phyloP scores from a whole-genome alignment of 1,140 invertebrate species.

The Melitaea cinxia region DNA sequence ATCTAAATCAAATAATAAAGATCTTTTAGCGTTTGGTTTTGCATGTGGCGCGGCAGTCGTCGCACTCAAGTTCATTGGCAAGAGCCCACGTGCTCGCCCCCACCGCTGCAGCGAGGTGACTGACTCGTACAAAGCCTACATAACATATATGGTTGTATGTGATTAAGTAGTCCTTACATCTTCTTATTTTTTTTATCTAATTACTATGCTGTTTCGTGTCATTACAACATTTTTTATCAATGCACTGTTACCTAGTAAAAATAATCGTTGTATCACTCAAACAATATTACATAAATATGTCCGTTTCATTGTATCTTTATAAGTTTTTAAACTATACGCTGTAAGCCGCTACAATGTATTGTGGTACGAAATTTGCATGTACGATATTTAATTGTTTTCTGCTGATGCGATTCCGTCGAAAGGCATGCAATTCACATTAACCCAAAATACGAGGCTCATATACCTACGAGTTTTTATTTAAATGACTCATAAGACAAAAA shows the following conservation, averaged over 20 bases:
- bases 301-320: too few species aligned
- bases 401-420: too few species aligned
- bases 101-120: conserved; percentile 61
- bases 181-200: neutral
- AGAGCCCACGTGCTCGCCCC: conserved; percentile 69
- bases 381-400: too few species aligned
- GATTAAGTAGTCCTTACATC: conserved; percentile 21
- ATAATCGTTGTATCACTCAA: too few species aligned
- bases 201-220: neutral
- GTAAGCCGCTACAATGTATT: too few species aligned
- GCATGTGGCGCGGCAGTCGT: conserved; percentile 40
- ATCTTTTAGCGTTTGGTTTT: conserved; percentile 28
- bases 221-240: neutral
- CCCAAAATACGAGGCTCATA: too few species aligned
- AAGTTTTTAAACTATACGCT: too few species aligned
- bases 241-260: neutral
- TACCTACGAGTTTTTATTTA: too few species aligned
- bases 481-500: too few species aligned
- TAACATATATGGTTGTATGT: conserved; percentile 41
- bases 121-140: conserved; percentile 52
- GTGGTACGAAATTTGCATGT: too few species aligned
- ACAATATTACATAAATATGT: too few species aligned
- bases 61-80: conserved; percentile 75
- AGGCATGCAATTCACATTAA: too few species aligned
- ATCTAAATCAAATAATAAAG: conserved; percentile 9